A percentile compares a stretch with the other conserved stretches of the same genome.
phyloP scores from a whole-genome alignment of 1,140 invertebrate species.

The Lepidurus packardi region DNA sequence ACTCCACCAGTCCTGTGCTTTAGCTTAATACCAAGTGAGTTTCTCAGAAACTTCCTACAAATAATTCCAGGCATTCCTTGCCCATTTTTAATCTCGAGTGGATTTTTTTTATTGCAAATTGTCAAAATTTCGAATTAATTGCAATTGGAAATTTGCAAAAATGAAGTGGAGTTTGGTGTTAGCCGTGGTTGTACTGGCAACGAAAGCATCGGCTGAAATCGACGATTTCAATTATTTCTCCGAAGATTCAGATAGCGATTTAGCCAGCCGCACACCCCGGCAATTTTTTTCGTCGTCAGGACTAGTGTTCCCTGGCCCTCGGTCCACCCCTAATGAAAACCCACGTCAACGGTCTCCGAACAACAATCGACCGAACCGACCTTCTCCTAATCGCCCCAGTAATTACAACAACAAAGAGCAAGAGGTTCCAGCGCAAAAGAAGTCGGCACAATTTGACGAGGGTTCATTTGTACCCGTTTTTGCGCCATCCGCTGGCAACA shows the following conservation, averaged over 20 bases:
- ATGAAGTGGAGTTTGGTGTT: slow-evolving; percentile 29
- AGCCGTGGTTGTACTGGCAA: not conserved
- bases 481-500: not conserved
- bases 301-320: slow-evolving; percentile 29
- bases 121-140: not conserved
- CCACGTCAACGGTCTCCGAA: not conserved
- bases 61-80: not conserved
- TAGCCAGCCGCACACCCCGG: slow-evolving; percentile 19
- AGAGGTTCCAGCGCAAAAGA: not conserved
- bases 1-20: not conserved
- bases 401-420: not conserved
- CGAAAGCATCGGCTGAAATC: not conserved
- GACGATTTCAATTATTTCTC: not conserved
- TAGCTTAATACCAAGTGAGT: not conserved
- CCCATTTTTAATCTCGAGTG: not conserved
- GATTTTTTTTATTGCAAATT: not conserved
- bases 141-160: not conserved
- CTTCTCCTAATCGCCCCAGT: not conserved
- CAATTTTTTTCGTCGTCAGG: slow-evolving; percentile 25
- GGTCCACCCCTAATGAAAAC: not conserved
- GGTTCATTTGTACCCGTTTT: not conserved
- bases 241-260: not conserved
- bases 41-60: not conserved
- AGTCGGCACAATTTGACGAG: not conserved
- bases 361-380: not conserved